These are phyloP conservation scores for Remorina albescens DNA, from an alignment of 2,797 vertebrate species.

Conservation along the genomic window DNA sequence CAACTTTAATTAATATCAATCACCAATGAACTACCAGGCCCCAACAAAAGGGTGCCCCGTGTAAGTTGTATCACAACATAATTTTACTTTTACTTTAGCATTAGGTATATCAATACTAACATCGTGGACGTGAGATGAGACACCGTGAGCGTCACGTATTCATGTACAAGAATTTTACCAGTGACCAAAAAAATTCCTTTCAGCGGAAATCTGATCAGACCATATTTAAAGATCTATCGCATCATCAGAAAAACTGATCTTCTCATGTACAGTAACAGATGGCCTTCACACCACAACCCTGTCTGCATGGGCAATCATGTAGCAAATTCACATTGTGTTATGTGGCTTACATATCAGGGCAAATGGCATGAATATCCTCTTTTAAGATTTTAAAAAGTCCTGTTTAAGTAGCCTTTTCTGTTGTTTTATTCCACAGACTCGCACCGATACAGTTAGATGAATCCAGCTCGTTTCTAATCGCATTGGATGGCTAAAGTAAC, in stretches of 20 bases:
- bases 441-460: not conserved
- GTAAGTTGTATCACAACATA: no score
- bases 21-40: no score
- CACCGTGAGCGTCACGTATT: no score
- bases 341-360: conserved; percentile 1
- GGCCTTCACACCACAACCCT: conserved; percentile 19
- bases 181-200: not conserved
- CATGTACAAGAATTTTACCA: not conserved
- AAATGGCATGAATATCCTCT: conserved; percentile 28
- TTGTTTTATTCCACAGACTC: not conserved
- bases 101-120: not conserved
- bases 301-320: conserved; percentile 66
- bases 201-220: not conserved
- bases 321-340: conserved; percentile 19
- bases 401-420: not conserved
- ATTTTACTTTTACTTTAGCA: not conserved
- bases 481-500: not conserved
- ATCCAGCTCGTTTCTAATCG: not conserved
- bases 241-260: conserved; percentile 3
- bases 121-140: not conserved
- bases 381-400: conserved; percentile 14
- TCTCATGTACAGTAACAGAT: conserved; percentile 46
- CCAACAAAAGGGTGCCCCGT: no score
- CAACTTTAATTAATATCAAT: no score
- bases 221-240: conserved; percentile 4